Conservation (phyloP, 1,140 invertebrate species). For the Bombus turneri region DNA sequence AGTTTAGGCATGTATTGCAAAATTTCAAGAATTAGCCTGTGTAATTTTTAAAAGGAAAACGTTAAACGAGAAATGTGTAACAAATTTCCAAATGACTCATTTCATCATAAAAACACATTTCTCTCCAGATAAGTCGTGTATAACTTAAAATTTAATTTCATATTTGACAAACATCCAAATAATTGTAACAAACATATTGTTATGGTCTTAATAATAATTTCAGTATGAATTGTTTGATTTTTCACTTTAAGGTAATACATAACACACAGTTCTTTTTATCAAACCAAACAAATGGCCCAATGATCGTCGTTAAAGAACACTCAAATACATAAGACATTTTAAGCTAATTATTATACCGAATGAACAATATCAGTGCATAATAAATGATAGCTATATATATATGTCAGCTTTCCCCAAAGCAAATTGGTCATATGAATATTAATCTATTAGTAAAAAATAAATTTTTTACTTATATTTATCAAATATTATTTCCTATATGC, state of each 20-base stretch:
- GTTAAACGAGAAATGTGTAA: slow-evolving; percentile 48
- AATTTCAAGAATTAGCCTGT: slow-evolving; percentile 1
- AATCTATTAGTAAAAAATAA: slow-evolving; percentile 53
- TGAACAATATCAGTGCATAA: slow-evolving; percentile 44
- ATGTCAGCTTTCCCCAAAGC: slow-evolving; percentile 3
- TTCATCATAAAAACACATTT: slow-evolving; percentile 46
- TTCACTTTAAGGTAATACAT: slow-evolving; percentile 40
- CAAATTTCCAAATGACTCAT: slow-evolving; percentile 20
- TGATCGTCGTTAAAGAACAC: slow-evolving; percentile 48
- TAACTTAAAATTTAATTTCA: slow-evolving; percentile 52
- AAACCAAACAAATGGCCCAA: slow-evolving; percentile 39
- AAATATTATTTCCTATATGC: slow-evolving; percentile 41
- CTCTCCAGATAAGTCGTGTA: slow-evolving; percentile 42
- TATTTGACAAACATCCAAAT: slow-evolving; percentile 36
- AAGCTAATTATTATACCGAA: slow-evolving; percentile 34
- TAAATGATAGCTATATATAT: slow-evolving; percentile 18
- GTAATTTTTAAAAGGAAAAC: slow-evolving; percentile 56
- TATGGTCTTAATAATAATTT: slow-evolving; percentile 52
- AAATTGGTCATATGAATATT: slow-evolving; percentile 34
- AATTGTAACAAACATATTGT: slow-evolving; percentile 39
- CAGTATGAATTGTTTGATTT: slow-evolving; percentile 17
- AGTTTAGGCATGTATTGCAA: slow-evolving; percentile 16
- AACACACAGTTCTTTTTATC: slow-evolving; percentile 34
- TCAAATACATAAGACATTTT: slow-evolving; percentile 47
- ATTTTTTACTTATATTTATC: slow-evolving; percentile 41